Evolutionary conservation across 2,113 vertebrate species (phyloP).

Genomic region (Rhipidura dahli): DNA sequence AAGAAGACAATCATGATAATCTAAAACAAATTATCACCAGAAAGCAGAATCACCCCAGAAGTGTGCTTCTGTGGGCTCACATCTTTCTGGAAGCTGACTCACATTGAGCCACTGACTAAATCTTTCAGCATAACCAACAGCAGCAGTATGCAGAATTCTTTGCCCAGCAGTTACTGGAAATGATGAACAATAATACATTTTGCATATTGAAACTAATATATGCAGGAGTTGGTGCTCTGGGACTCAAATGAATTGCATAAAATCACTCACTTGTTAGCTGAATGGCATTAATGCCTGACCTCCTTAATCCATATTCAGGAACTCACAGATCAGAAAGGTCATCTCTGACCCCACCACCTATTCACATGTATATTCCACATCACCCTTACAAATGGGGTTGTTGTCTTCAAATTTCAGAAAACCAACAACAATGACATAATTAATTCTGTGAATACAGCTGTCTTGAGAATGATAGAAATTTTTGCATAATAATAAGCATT

Average conservation of each 20-base stretch:
- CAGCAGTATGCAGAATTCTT: not conserved
- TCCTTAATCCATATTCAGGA: constrained; percentile 38
- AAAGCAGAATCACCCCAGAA: not conserved
- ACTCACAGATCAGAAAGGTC: constrained; percentile 36
- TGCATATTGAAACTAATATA: constrained; percentile 52
- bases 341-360: not conserved
- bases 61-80: not conserved
- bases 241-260: constrained; percentile 45
- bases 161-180: not conserved
- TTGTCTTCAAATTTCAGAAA: constrained; percentile 35
- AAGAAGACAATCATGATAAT: not conserved
- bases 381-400: constrained; percentile 7
- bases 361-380: constrained; percentile 38
- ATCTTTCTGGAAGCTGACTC: not conserved
- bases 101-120: not conserved
- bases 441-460: not conserved
- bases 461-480: not conserved
- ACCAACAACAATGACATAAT: not conserved
- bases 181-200: constrained; percentile 36
- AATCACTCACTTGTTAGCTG: constrained; percentile 6
- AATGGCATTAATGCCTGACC: constrained; percentile 13
- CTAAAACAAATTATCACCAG: not conserved
- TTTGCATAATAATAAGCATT: not conserved
- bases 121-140: not conserved
- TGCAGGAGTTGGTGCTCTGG: constrained; percentile 17